A percentile compares a stretch with the other conserved stretches of the same genome.
phyloP scores from a whole-genome alignment of 2,113 vertebrate species.

The Turnix velox region DNA sequence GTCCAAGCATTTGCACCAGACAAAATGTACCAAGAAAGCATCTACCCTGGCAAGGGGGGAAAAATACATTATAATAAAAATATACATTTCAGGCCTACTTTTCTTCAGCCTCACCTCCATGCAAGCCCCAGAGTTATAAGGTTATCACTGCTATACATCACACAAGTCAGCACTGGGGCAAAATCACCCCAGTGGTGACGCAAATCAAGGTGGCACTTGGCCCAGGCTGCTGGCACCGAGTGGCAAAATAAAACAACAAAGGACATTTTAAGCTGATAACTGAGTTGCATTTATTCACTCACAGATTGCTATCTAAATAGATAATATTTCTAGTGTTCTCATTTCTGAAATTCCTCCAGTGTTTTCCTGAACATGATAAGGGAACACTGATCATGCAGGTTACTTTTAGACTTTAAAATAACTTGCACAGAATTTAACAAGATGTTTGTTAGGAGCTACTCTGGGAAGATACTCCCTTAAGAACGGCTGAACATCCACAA shows the following conservation, averaged over 20 bases:
- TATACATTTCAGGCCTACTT: accelerated
- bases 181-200: background rate
- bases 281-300: background rate
- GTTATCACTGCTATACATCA: accelerated
- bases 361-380: background rate
- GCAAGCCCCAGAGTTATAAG: background rate
- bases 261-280: background rate
- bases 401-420: background rate
- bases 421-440: background rate
- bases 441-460: background rate
- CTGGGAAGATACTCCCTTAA: background rate
- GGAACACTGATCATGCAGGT: background rate
- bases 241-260: background rate
- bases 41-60: too few relatives aligned
- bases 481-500: background rate
- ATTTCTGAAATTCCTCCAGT: background rate
- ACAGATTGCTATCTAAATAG: background rate
- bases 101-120: background rate
- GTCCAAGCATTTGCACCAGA: accelerated
- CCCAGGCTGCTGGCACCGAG: background rate
- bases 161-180: background rate
- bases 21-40: background rate
- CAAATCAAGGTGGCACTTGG: background rate
- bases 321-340: background rate
- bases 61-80: too few relatives aligned